Base-by-base conservation (phyloP, 2,113 vertebrate genomes). In the Apistogramma diplotaenia region DNA sequence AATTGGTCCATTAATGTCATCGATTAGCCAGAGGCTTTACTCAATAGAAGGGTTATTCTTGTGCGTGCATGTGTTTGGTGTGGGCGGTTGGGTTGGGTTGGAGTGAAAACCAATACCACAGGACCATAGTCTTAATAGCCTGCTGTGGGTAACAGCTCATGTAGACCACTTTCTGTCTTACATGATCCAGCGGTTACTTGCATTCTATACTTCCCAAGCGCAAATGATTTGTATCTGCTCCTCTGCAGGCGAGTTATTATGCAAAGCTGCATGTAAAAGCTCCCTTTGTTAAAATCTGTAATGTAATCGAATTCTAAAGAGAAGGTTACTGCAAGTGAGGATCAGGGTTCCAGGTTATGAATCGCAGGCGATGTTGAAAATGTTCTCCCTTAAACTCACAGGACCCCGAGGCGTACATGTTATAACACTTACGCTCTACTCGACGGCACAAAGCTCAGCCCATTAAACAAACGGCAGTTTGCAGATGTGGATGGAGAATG, bases 381-480 rank as follows among this genome's bases (percentile, higher is more conserved):
- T 74, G 82, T 76, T 86, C 78, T 85, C 77, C 43, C 49, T 84
- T 86, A 85, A 86, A 90, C 82, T 86, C 87, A 77, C 27, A 74
- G 86, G 76, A 84, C 59, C 90, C 83, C 2, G 59, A 86, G 90
- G 89, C 79, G 46, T 84, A 81, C 88, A 60, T 82, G 88, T 76
- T 90, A 75, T 82, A 94, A 88, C 79, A 74, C 89, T 89, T 87
- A 82, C 72, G 85, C 35, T 86, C 56, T 78, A 82, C 85, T 89
- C 87, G 78, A 61, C 15, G 7, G 82, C 84, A 78, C 60, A 76
- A 73, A 85, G 57, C 83, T 75, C 53, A 81, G 88, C 85, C 91
- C 87, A 91, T 93, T 93, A 93, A 89, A 86, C 85, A 90, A 89
- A 90, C 40, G 70, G 76, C 85, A 54, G 77, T 85, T 40, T 78